A percentile compares a stretch with the other conserved stretches of the same genome.
Conservation (phyloP, 2,888 invertebrate genomes). For the Dioctria linearis region DNA sequence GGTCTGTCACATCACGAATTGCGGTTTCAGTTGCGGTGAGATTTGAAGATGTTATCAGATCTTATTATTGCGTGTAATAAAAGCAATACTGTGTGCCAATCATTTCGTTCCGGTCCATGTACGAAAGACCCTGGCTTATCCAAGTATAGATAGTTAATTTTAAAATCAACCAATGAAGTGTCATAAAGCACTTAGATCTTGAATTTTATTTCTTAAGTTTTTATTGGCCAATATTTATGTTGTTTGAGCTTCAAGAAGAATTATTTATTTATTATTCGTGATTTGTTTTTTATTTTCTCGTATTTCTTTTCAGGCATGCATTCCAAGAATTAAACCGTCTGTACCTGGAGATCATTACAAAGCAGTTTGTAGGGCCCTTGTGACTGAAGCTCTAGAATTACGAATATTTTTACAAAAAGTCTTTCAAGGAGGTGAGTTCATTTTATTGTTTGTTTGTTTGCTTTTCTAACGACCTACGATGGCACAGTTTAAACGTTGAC, state of each 20-base stretch:
- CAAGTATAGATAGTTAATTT: no score
- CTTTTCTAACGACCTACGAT: no score
- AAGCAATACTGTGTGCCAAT: conserved; percentile 1
- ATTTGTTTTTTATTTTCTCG: not conserved
- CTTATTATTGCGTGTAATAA: conserved; percentile 43
- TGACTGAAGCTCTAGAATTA: conserved; percentile 92
- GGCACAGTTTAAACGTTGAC: no score
- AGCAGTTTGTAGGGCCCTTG: conserved; percentile 92
- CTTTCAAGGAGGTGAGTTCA: conserved; percentile 71
- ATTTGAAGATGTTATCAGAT: conserved; percentile 42
- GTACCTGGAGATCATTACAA: conserved; percentile 78
- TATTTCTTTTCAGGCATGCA: conserved; percentile 71
- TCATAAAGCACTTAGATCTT: not conserved
- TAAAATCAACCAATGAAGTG: no score
- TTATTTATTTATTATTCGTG: no score
- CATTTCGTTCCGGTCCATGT: conserved; percentile 31
- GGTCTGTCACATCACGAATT: conserved; percentile 25
- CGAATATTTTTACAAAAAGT: conserved; percentile 92
- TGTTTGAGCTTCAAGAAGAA: not conserved
- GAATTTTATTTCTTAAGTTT: not conserved
- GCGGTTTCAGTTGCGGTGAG: conserved; percentile 45
- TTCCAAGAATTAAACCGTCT: conserved; percentile 72
- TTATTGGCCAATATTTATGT: not conserved
- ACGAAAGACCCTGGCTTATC: no score
- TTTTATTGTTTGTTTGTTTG: not conserved